phyloP scores from a whole-genome alignment of 92 coral and sea anemone species.

The Bergia sp. region DNA sequence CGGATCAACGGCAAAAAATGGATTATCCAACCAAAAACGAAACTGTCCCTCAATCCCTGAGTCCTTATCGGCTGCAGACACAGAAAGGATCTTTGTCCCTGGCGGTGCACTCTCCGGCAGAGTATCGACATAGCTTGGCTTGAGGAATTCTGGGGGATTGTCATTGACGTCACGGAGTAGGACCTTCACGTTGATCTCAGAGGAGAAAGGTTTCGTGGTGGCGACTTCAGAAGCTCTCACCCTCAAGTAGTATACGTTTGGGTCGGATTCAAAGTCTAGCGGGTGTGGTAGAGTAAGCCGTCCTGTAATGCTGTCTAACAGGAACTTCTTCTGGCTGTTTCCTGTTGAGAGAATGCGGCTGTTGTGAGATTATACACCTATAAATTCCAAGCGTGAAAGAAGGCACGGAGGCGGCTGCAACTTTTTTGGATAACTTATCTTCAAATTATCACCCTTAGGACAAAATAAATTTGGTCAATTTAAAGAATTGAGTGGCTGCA shows the following conservation, averaged over 20 bases:
- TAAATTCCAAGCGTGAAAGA: background rate
- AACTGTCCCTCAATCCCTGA: conserved; percentile 91
- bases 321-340: conserved; percentile 60
- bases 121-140: conserved; percentile 76
- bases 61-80: conserved; percentile 90
- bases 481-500: no score
- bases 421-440: no score
- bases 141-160: conserved; percentile 82
- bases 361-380: background rate
- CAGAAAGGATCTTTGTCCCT: conserved; percentile 85
- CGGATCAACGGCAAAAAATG: conserved; percentile 76
- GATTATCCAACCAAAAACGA: conserved; percentile 67
- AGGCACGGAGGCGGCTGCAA: no score
- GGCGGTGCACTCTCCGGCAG: conserved; percentile 96
- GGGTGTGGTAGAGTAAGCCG: conserved; percentile 75
- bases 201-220: conserved; percentile 55
- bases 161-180: conserved; percentile 85
- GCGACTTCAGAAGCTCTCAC: conserved; percentile 72
- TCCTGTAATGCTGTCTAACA: conserved; percentile 80
- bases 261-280: conserved; percentile 82
- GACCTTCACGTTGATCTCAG: conserved; percentile 73
- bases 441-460: no score
- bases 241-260: conserved; percentile 66
- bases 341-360: conserved; percentile 45
- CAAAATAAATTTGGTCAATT: no score